Percentiles rank a stretch among this genome's conserved stretches.
phyloP scores from a whole-genome alignment of 2,113 vertebrate genomes.

The Centropus unirufus region DNA sequence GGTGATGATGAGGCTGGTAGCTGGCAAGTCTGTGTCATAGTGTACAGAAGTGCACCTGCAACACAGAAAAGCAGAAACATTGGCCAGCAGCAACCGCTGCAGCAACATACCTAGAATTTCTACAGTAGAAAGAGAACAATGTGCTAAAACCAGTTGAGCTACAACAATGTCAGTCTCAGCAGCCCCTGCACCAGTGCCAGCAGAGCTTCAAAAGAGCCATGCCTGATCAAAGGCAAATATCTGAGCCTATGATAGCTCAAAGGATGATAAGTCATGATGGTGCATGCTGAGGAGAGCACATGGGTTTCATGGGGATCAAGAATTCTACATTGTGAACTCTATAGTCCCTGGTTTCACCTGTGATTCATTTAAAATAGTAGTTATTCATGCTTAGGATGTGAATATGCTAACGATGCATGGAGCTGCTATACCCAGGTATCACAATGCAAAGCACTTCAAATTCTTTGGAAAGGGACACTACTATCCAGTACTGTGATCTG shows the following conservation, averaged over 20 bases:
- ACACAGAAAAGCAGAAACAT: background rate
- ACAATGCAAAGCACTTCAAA: background rate
- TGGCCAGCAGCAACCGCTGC: background rate
- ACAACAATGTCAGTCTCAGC: background rate
- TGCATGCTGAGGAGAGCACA: background rate
- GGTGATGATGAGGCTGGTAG: constrained; percentile 94
- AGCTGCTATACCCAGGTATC: background rate
- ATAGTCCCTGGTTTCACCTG: background rate
- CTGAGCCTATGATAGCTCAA: background rate
- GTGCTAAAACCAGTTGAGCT: background rate
- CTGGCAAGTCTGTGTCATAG: constrained; percentile 86
- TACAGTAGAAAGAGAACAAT: background rate
- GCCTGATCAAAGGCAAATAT: background rate
- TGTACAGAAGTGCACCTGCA: constrained; percentile 87
- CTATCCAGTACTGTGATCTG: background rate
- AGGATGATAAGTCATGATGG: background rate
- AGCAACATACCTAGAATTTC: background rate
- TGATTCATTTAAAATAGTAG: background rate
- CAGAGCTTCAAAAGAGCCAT: background rate
- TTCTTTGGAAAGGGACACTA: background rate
- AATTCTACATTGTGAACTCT: accelerated
- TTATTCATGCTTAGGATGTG: background rate
- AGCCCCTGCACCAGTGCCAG: background rate
- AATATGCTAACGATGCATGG: background rate
- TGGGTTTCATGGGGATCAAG: background rate